Percentiles rank a stretch among this genome's conserved stretches.
phyloP scores from a whole-genome alignment of 2,797 vertebrate genomes.

The Pipistrellus pipistrellus region DNA sequence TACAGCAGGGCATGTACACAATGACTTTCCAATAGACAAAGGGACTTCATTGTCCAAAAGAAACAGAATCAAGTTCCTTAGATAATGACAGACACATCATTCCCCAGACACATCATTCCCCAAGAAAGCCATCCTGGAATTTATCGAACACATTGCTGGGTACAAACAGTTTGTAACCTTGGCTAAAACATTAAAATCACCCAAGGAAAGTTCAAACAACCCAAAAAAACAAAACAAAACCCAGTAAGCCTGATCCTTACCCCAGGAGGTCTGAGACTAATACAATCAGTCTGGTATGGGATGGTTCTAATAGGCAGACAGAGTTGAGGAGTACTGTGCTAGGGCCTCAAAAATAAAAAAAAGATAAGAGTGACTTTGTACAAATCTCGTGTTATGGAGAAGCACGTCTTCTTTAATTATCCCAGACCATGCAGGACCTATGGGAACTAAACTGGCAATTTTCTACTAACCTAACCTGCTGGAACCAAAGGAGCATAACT shows the following conservation, averaged over 20 bases:
- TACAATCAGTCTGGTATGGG: background rate
- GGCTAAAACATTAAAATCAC: slow-evolving; percentile 48
- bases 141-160: background rate
- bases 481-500: background rate
- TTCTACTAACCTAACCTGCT: slow-evolving; percentile 9
- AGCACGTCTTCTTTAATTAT: slow-evolving; percentile 39
- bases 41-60: background rate
- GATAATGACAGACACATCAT: background rate
- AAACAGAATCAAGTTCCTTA: slow-evolving; percentile 31
- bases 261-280: slow-evolving; percentile 14
- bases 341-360: slow-evolving; percentile 52
- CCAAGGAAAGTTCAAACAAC: background rate
- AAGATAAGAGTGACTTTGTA: background rate
- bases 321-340: background rate
- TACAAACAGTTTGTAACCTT: slow-evolving; percentile 34
- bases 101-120: background rate
- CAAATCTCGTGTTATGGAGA: background rate
- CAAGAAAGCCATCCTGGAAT: slow-evolving; percentile 44
- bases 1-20: background rate
- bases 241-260: background rate
- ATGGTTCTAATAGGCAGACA: background rate
- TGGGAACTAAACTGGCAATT: background rate
- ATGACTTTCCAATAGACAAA: slow-evolving; percentile 12
- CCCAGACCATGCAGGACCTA: slow-evolving; percentile 1
- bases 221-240: background rate